Percentiles rank a stretch among this genome's conserved stretches.
These are phyloP conservation scores for Diplazon laetatorius DNA, from an alignment of 2,888 invertebrate species.

Conservation along the genomic window DNA sequence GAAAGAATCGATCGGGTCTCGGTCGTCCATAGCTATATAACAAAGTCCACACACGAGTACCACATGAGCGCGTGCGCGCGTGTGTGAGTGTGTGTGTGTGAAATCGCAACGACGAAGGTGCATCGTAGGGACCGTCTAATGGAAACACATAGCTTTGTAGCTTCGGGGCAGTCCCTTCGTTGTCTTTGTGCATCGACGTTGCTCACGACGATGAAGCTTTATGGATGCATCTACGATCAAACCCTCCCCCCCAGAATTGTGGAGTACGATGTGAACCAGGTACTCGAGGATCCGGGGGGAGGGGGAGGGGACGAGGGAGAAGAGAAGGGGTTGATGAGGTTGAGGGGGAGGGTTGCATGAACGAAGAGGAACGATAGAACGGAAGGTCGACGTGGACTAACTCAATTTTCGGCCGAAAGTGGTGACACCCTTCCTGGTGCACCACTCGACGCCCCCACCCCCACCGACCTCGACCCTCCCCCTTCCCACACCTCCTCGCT, in stretches of 20 bases:
- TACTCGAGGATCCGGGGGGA: slow-evolving; percentile 6
- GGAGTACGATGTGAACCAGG: not conserved
- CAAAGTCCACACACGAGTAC: not conserved
- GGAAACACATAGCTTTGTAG: slow-evolving; percentile 20
- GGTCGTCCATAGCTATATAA: too few species aligned
- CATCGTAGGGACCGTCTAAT: slow-evolving; percentile 49
- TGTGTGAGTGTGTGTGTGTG: too few species aligned
- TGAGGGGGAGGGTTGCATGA: slow-evolving; percentile 51
- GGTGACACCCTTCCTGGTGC: slow-evolving; percentile 66
- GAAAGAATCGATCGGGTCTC: slow-evolving; percentile 50
- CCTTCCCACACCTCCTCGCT: too few species aligned
- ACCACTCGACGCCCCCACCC: slow-evolving; percentile 31
- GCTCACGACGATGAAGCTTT: slow-evolving; percentile 62
- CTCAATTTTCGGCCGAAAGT: slow-evolving; percentile 70
- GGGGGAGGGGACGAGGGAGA: not conserved
- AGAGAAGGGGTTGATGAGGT: too few species aligned
- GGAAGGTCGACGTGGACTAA: slow-evolving; percentile 59
- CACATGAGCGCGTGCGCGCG: not conserved
- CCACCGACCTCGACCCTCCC: too few species aligned
- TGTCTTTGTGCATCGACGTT: slow-evolving; percentile 61
- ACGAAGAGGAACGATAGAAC: slow-evolving; percentile 56
- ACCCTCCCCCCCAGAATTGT: not conserved
- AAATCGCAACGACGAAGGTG: slow-evolving; percentile 43
- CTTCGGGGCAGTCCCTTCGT: not conserved
- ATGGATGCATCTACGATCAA: not conserved